A percentile compares a stretch with the other conserved stretches of the same genome.
phyloP scores from a whole-genome alignment of 35 echinoderm and acorn worm species.

The Lytechinus pictus region DNA sequence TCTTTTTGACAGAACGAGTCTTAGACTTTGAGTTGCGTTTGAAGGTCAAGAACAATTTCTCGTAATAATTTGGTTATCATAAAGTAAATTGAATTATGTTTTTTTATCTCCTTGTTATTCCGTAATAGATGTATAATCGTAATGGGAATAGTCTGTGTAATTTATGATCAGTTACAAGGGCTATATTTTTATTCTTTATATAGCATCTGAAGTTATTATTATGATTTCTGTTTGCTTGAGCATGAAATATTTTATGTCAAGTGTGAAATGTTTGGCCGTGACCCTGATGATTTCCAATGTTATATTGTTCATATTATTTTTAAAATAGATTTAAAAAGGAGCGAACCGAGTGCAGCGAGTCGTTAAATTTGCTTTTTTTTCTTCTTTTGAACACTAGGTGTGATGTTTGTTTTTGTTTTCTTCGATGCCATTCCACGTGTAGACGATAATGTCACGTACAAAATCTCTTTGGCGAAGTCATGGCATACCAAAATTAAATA shows the following conservation, averaged over 20 bases:
- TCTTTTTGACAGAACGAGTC: too few relatives aligned
- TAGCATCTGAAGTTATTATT: background rate
- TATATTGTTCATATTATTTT: too few relatives aligned
- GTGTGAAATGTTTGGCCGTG: background rate
- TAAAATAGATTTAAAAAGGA: background rate
- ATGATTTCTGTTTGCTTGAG: background rate
- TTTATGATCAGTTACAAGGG: background rate
- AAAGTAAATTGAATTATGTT: background rate
- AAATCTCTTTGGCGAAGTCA: background rate
- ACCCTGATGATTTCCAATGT: background rate
- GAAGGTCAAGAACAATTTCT: background rate
- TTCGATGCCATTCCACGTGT: background rate
- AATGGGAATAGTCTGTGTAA: background rate
- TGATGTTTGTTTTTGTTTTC: constrained; percentile 20
- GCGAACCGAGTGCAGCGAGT: background rate
- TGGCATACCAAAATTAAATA: too few relatives aligned
- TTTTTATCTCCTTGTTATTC: background rate
- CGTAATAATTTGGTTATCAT: background rate
- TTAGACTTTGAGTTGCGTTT: background rate
- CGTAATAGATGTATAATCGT: background rate
- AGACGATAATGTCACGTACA: background rate
- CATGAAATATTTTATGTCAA: background rate
- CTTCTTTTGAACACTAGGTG: background rate
- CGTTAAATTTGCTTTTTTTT: background rate
- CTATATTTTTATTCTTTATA: too few relatives aligned